A percentile compares a stretch with the other conserved stretches of the same genome.
These are phyloP conservation scores for Setophaga petechia DNA, from an alignment of 2,113 vertebrate species.

Conservation along the genomic window DNA sequence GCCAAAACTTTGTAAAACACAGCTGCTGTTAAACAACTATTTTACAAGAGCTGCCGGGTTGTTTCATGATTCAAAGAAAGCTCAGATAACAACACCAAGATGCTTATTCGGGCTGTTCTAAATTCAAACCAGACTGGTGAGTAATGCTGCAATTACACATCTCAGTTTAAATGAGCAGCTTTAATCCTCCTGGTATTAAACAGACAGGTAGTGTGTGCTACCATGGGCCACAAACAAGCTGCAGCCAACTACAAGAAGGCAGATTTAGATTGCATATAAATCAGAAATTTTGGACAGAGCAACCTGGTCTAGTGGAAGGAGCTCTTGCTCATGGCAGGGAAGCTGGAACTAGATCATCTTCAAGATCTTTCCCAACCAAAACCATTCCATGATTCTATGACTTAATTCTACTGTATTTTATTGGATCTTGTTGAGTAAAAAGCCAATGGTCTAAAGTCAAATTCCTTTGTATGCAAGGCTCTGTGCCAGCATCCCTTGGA, in stretches of 20 bases:
- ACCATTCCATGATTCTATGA: background rate
- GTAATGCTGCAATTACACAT: background rate
- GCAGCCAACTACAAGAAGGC: background rate
- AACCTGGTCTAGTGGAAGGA: background rate
- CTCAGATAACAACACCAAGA: background rate
- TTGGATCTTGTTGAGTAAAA: background rate
- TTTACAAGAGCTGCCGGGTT: background rate
- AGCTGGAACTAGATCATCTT: background rate
- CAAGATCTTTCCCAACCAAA: background rate
- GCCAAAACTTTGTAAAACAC: background rate
- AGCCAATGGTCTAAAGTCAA: background rate
- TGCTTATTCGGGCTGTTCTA: background rate
- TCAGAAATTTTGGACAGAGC: background rate
- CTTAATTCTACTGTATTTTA: background rate
- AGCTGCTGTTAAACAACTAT: background rate
- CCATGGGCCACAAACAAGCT: background rate
- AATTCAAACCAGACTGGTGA: background rate
- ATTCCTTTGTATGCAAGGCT: background rate
- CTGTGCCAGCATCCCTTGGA: background rate
- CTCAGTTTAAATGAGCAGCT: background rate
- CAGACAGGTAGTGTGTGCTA: fast-evolving
- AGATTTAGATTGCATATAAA: background rate
- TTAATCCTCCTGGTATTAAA: background rate
- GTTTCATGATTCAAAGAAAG: background rate
- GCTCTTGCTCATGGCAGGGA: background rate